Evolutionary conservation across 2,113 vertebrate genomes (phyloP).

Genomic region (Triplophysa tibetana): DNA sequence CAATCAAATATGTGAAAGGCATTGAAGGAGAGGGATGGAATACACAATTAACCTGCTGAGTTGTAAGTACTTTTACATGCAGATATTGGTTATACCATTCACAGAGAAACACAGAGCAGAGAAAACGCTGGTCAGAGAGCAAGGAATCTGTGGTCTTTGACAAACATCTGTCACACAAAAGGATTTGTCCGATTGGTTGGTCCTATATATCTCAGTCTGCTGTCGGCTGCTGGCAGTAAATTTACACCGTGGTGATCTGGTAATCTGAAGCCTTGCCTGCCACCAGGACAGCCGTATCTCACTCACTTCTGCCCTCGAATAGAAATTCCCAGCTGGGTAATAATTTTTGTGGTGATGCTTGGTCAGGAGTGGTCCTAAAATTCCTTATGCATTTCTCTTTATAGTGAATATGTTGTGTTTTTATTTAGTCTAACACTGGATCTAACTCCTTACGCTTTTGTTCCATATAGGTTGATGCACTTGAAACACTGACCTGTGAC

Average conservation of each 20-base stretch:
- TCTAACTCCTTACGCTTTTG: too few relatives aligned
- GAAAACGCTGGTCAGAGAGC: slow-evolving; percentile 34
- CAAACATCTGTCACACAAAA: slow-evolving; percentile 73
- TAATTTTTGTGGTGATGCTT: not conserved
- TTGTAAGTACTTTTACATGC: not conserved
- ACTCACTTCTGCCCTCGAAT: slow-evolving; percentile 48
- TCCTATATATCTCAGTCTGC: slow-evolving; percentile 67
- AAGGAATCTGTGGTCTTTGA: slow-evolving; percentile 63
- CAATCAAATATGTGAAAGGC: slow-evolving; percentile 36
- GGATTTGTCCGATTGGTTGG: slow-evolving; percentile 69
- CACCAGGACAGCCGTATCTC: slow-evolving; percentile 61
- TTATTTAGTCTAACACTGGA: not conserved
- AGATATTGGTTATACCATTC: not conserved
- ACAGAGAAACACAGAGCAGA: slow-evolving; percentile 16
- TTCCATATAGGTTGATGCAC: not conserved
- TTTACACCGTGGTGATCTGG: slow-evolving; percentile 64
- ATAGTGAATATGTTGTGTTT: not conserved
- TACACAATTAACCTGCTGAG: not conserved
- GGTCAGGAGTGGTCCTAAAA: not conserved
- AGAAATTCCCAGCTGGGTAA: slow-evolving; percentile 37
- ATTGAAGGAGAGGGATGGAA: slow-evolving; percentile 7
- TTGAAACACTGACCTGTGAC: not conserved
- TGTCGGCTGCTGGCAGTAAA: slow-evolving; percentile 67
- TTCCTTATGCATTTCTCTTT: not conserved
- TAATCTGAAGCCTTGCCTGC: slow-evolving; percentile 61